Conservation (phyloP, 2,888 invertebrate species). For the Ligdia adustata region DNA sequence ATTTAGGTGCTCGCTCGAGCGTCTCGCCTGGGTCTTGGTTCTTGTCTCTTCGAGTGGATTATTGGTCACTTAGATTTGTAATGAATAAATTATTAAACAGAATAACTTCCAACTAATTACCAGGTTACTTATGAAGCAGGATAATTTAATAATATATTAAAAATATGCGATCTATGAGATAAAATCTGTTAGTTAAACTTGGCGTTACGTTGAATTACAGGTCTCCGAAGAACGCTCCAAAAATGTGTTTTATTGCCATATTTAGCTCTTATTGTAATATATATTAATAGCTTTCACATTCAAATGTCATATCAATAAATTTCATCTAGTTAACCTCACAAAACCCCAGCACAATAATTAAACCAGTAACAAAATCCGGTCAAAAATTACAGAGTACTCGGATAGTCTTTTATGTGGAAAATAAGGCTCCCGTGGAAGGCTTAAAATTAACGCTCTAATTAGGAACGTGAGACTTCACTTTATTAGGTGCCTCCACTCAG, state of each 20-base stretch:
- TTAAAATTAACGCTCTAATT: conserved; percentile 82
- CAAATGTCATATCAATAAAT: too few species aligned
- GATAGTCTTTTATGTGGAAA: conserved; percentile 76
- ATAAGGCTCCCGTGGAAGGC: conserved; percentile 79
- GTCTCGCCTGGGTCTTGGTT: conserved; percentile 44
- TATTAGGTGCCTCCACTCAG: conserved; percentile 69
- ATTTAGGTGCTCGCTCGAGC: conserved; percentile 67
- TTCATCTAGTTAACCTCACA: conserved; percentile 8
- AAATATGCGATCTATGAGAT: too few species aligned
- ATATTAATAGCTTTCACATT: too few species aligned
- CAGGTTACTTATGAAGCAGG: too few species aligned
- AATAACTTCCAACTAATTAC: too few species aligned
- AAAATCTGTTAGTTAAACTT: too few species aligned
- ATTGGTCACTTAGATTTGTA: conserved; percentile 31
- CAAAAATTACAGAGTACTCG: conserved; percentile 65
- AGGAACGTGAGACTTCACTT: conserved; percentile 80
- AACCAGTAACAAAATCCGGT: conserved; percentile 66
- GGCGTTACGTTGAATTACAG: too few species aligned
- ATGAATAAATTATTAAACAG: conserved; percentile 13
- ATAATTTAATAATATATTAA: too few species aligned
- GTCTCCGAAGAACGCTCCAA: too few species aligned
- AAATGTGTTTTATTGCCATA: too few species aligned
- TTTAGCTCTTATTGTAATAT: too few species aligned
- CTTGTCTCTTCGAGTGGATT: conserved; percentile 36
- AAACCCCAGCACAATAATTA: conserved; percentile 13